phyloP scores from a whole-genome alignment of 1,140 invertebrate species.

The Pectinophora gossypiella region DNA sequence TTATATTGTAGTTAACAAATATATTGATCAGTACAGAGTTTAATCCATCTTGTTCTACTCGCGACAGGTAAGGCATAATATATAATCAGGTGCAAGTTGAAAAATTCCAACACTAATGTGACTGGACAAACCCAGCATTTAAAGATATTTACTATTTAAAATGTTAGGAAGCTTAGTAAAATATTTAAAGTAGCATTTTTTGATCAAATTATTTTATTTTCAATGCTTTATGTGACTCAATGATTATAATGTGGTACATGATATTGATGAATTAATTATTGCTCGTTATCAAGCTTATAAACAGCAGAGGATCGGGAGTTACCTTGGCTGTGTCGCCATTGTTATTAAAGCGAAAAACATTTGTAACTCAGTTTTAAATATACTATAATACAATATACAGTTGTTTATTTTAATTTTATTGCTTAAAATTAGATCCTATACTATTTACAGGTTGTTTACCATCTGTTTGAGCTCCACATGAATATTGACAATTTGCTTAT shows the following conservation, averaged over 20 bases:
- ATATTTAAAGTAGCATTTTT: conserved; percentile 70
- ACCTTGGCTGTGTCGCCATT: conserved; percentile 53
- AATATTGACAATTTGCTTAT: too few species aligned
- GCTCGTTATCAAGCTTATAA: conserved; percentile 52
- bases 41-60: not conserved
- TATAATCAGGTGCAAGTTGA: conserved; percentile 49
- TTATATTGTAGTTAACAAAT: conserved; percentile 1
- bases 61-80: conserved; percentile 9
- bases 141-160: conserved; percentile 68
- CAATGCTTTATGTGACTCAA: conserved; percentile 67
- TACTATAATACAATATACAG: conserved; percentile 51
- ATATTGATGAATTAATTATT: conserved; percentile 44
- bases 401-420: conserved; percentile 27
- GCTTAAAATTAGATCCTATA: too few species aligned
- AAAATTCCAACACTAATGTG: conserved; percentile 46
- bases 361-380: conserved; percentile 74
- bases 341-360: conserved; percentile 59
- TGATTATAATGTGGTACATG: conserved; percentile 54
- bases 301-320: conserved; percentile 49
- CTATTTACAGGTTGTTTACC: too few species aligned
- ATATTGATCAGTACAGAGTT: not conserved
- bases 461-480: too few species aligned
- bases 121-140: conserved; percentile 67
- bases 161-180: conserved; percentile 68
- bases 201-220: conserved; percentile 70